These are phyloP conservation scores for Antigone vipio DNA, from an alignment of 2,113 vertebrate species.

Conservation along the genomic window DNA sequence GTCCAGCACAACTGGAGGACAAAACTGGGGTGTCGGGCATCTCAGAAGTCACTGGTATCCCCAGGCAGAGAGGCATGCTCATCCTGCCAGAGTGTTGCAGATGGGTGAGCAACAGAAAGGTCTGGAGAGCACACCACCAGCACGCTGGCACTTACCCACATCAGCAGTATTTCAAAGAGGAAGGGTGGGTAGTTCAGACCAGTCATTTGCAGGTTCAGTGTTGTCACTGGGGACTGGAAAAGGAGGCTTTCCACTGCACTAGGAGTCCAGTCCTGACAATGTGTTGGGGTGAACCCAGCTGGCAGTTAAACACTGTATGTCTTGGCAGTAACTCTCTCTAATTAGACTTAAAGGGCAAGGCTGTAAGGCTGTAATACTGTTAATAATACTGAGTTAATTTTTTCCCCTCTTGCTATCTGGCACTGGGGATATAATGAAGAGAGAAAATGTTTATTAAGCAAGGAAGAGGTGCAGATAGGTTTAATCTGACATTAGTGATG, in stretches of 20 bases:
- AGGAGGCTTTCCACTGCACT: background rate
- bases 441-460: slow-evolving; percentile 57
- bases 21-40: background rate
- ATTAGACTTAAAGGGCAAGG: slow-evolving; percentile 57
- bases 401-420: slow-evolving; percentile 3
- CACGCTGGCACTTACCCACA: background rate
- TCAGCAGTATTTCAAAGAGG: background rate
- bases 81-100: background rate
- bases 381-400: slow-evolving; percentile 68
- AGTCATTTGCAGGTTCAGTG: background rate
- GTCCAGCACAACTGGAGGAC: background rate
- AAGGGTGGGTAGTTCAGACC: background rate
- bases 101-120: background rate
- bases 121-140: accelerated
- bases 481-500: slow-evolving; percentile 38
- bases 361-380: slow-evolving; percentile 58
- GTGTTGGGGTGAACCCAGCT: background rate
- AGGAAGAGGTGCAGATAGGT: slow-evolving; percentile 34
- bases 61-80: background rate
- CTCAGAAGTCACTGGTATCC: background rate
- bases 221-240: accelerated
- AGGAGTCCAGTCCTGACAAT: background rate
- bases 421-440: slow-evolving; percentile 1
- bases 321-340: slow-evolving; percentile 53
- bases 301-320: background rate